A percentile compares a stretch with the other conserved stretches of the same genome.
These are phyloP conservation scores for Drosophila buzzatii DNA, from an alignment of 2,888 invertebrate genomes.

Conservation along the genomic window DNA sequence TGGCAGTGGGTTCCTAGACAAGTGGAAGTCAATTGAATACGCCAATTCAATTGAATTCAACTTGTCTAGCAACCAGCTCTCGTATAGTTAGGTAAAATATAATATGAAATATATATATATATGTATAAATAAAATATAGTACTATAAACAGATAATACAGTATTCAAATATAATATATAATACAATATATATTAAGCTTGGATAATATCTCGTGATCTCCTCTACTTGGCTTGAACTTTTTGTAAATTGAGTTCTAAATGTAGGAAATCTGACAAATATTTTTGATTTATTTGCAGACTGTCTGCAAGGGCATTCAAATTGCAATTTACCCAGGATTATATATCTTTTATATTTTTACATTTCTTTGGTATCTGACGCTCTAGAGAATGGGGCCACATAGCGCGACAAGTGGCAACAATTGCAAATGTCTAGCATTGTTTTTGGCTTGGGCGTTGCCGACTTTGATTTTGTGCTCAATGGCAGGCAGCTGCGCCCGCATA, in stretches of 20 bases:
- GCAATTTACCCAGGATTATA: background rate
- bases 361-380: background rate
- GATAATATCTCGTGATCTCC: no score
- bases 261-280: background rate
- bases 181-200: no score
- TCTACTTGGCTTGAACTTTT: background rate
- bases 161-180: no score
- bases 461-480: conserved; percentile 16
- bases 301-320: conserved; percentile 10
- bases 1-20: no score
- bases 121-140: no score
- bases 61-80: no score
- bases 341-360: background rate
- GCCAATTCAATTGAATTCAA: no score
- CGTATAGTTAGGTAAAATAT: no score
- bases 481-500: conserved; percentile 7
- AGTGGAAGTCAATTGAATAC: no score
- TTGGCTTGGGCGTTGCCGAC: conserved; percentile 21
- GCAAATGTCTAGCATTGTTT: conserved; percentile 59
- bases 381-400: conserved; percentile 45
- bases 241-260: background rate
- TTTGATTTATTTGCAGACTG: background rate
- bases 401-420: conserved; percentile 65
- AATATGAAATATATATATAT: no score
- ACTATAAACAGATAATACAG: no score